A percentile compares a stretch with the other conserved stretches of the same genome.
These are phyloP conservation scores for Nothura maculosa DNA, from an alignment of 2,797 vertebrate genomes.

Conservation along the genomic window DNA sequence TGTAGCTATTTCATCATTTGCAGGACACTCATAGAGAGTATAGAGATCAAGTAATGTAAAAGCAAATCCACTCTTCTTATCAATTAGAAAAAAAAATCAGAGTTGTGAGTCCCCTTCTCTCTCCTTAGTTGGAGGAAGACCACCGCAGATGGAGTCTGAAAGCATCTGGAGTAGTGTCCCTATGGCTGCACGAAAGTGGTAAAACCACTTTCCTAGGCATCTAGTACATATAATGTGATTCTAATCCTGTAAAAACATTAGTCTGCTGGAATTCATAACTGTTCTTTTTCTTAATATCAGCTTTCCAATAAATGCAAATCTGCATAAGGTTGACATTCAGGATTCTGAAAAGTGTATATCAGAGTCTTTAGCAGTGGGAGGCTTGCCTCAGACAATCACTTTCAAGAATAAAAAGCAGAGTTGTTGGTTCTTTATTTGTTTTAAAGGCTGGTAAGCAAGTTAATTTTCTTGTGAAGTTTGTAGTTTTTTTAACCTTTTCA, in stretches of 20 bases:
- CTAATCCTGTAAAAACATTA: neutral
- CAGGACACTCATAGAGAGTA: fast-evolving
- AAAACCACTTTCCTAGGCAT: neutral
- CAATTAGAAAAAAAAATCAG: neutral
- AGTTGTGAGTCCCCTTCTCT: neutral
- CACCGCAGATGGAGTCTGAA: neutral
- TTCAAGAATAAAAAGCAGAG: neutral
- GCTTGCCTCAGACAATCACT: neutral
- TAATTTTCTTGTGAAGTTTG: neutral
- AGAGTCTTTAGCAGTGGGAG: neutral
- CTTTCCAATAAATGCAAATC: neutral
- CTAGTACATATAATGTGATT: neutral
- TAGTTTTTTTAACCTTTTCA: slow-evolving; percentile 2
- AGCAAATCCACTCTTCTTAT: neutral
- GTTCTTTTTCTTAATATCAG: neutral
- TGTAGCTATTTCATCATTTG: neutral
- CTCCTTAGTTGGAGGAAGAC: neutral
- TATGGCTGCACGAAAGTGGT: neutral
- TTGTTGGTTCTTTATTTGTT: slow-evolving; percentile 4
- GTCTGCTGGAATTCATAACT: neutral
- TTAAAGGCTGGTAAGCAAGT: neutral
- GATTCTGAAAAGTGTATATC: neutral
- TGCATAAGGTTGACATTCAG: neutral
- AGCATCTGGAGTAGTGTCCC: neutral
- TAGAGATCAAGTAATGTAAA: neutral